Conservation (phyloP, 1,140 invertebrate genomes). For the Drosophila busckii region DNA sequence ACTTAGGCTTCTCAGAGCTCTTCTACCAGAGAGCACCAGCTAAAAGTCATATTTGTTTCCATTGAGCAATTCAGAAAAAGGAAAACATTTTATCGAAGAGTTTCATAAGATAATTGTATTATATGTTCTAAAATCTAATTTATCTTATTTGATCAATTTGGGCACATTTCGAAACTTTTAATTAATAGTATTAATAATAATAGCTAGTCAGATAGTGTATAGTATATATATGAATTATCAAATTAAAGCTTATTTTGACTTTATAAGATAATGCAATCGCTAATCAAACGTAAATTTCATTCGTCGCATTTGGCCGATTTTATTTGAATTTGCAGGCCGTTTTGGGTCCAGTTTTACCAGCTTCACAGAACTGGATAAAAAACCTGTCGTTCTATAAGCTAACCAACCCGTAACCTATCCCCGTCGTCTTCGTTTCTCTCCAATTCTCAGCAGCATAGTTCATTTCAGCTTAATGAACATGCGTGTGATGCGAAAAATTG, state of each 20-base stretch:
- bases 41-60: not conserved
- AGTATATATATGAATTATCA: no score
- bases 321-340: constrained; percentile 21
- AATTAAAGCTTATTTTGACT: no score
- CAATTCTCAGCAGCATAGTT: not conserved
- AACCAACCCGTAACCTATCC: constrained; percentile 1
- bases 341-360: constrained; percentile 46
- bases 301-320: no score
- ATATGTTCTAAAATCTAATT: constrained; percentile 11
- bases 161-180: no score
- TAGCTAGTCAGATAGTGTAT: no score
- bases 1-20: no score
- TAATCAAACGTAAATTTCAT: constrained; percentile 16
- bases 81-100: constrained; percentile 3
- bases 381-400: constrained; percentile 42
- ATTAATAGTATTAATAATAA: no score
- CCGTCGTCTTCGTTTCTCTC: not conserved
- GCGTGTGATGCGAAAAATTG: constrained; percentile 16
- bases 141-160: no score
- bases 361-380: constrained; percentile 51
- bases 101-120: constrained; percentile 1
- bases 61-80: not conserved
- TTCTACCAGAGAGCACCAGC: not conserved
- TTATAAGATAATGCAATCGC: no score
- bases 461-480: constrained; percentile 43